phyloP scores from a whole-genome alignment of 2,113 vertebrate species.

The Cyanistes caeruleus region DNA sequence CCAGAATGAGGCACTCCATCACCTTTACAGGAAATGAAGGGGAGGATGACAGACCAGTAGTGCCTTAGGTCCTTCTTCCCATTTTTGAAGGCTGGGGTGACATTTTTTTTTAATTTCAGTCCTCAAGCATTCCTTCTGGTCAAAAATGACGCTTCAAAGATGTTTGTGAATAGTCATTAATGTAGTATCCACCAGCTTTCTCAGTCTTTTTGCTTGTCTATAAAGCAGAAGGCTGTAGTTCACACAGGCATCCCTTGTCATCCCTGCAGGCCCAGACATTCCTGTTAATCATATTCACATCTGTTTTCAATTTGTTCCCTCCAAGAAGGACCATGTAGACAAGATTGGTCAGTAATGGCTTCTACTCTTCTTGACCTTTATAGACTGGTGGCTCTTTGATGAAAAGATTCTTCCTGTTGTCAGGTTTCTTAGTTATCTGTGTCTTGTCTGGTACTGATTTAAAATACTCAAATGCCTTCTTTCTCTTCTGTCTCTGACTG shows the following conservation, averaged over 20 bases:
- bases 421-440: not conserved
- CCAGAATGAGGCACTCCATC: not conserved
- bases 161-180: too few relatives aligned
- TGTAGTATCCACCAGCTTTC: not conserved
- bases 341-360: not conserved
- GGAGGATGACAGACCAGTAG: not conserved
- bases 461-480: not conserved
- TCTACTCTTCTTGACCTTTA: not conserved
- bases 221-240: not conserved
- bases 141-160: not conserved
- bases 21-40: not conserved
- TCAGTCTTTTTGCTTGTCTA: not conserved
- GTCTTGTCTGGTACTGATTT: not conserved
- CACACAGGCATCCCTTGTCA: not conserved
- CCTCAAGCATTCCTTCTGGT: too few relatives aligned
- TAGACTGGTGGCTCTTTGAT: accelerated
- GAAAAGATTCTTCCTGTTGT: not conserved
- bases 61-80: not conserved
- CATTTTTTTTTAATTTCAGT: not conserved
- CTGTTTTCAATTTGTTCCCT: not conserved
- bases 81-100: not conserved
- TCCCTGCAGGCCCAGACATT: not conserved
- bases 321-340: not conserved
- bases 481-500: not conserved
- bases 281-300: not conserved